Conservation (phyloP, 2,797 vertebrate genomes). For the Ambastaia sidthimunki region DNA sequence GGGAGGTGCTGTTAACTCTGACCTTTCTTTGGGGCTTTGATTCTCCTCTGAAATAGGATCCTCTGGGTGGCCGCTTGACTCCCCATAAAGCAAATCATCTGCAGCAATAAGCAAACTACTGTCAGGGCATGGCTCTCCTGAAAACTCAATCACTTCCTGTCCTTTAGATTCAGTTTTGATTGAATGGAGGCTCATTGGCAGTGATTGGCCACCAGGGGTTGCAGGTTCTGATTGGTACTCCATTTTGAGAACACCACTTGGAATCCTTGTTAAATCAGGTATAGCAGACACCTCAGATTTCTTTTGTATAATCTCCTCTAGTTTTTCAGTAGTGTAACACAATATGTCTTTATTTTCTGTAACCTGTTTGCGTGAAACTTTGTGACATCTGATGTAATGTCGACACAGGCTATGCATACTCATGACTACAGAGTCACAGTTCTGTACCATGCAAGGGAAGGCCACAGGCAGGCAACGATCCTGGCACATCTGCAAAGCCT, state of each 20-base stretch:
- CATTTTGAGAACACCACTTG: slow-evolving; percentile 74
- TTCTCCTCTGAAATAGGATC: slow-evolving; percentile 48
- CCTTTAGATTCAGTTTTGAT: slow-evolving; percentile 64
- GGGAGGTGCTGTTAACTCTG: slow-evolving; percentile 71
- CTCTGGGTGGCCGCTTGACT: slow-evolving; percentile 66
- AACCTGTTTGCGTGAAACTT: slow-evolving; percentile 77
- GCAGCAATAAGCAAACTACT: slow-evolving; percentile 71
- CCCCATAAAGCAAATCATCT: slow-evolving; percentile 76
- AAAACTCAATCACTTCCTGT: slow-evolving; percentile 61
- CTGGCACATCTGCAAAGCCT: slow-evolving; percentile 95
- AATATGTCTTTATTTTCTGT: slow-evolving; percentile 78
- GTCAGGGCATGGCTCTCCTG: slow-evolving; percentile 65
- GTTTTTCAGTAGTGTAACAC: slow-evolving; percentile 77
- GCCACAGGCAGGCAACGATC: slow-evolving; percentile 84
- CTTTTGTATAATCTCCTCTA: slow-evolving; percentile 81
- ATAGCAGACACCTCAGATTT: slow-evolving; percentile 72
- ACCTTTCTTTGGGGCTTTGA: slow-evolving; percentile 65
- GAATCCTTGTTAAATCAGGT: slow-evolving; percentile 56
- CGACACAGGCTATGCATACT: slow-evolving; percentile 87
- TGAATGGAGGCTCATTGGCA: slow-evolving; percentile 71
- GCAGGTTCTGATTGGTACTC: slow-evolving; percentile 74
- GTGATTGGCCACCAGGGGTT: slow-evolving; percentile 60
- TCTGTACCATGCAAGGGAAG: slow-evolving; percentile 94
- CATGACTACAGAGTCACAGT: slow-evolving; percentile 91
- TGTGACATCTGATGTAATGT: slow-evolving; percentile 88